phyloP scores from a whole-genome alignment of 2,888 invertebrate genomes.

The Acanthococcus lagerstroemiae region DNA sequence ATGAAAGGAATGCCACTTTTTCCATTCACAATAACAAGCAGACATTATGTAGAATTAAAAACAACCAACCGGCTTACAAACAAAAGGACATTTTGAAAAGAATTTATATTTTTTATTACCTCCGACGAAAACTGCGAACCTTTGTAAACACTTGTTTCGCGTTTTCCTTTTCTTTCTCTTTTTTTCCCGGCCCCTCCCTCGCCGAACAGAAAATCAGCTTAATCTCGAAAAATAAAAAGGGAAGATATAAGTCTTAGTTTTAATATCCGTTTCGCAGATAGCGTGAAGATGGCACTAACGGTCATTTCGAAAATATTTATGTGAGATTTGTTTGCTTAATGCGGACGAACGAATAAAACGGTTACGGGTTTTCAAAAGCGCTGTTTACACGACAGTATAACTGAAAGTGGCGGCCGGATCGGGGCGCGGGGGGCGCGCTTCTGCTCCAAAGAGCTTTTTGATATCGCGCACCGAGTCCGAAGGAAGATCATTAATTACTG shows the following conservation, averaged over 20 bases:
- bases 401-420: no score
- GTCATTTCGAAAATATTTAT: constrained; percentile 18
- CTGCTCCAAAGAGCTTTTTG: no score
- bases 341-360: constrained; percentile 9
- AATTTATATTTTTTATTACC: constrained; percentile 8
- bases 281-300: constrained; percentile 12
- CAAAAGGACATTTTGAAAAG: constrained; percentile 1
- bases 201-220: background rate
- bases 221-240: background rate
- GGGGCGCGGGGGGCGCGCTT: no score
- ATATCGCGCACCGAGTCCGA: no score
- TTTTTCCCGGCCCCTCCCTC: background rate
- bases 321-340: background rate
- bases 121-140: background rate
- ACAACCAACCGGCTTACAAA: background rate
- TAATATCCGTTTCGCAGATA: constrained; percentile 13
- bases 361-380: background rate
- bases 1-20: background rate
- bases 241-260: constrained; percentile 7
- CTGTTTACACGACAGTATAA: no score
- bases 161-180: constrained; percentile 1
- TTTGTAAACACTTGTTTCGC: background rate
- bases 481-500: no score
- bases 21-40: background rate
- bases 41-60: constrained; percentile 2